phyloP scores from a whole-genome alignment of 2,797 vertebrate genomes.

The Arnoldichthys spilopterus region DNA sequence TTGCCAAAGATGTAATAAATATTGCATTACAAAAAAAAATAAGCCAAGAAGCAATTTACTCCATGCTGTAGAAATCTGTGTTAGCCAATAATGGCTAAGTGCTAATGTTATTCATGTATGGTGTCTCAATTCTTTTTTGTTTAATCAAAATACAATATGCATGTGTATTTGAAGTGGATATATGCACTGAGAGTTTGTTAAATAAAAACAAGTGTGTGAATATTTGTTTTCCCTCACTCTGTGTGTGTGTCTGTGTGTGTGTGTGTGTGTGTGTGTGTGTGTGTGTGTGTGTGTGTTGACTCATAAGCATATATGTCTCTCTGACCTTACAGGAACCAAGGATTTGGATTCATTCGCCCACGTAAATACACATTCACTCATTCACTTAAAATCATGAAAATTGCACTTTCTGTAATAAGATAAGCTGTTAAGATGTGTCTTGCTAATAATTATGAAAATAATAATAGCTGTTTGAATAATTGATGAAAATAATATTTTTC shows the following conservation, averaged over 20 bases:
- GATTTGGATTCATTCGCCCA: conserved; percentile 25
- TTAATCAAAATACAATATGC: too few relatives aligned
- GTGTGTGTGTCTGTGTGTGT: neutral
- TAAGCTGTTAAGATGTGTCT: neutral
- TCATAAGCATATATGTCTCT: conserved; percentile 11
- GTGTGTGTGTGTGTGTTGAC: neutral
- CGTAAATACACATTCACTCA: conserved; percentile 29
- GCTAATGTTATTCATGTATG: too few relatives aligned
- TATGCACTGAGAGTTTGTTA: too few relatives aligned
- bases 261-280: neutral
- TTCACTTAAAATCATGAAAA: neutral
- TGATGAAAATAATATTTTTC: neutral
- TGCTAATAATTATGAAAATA: neutral
- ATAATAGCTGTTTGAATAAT: neutral
- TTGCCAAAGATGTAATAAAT: too few relatives aligned
- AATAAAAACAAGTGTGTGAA: neutral
- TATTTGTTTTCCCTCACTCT: neutral
- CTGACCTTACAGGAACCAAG: conserved; percentile 20
- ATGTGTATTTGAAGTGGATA: too few relatives aligned
- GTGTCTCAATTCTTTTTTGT: too few relatives aligned
- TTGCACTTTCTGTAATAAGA: too few relatives aligned
- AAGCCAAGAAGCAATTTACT: too few relatives aligned
- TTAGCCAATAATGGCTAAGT: too few relatives aligned
- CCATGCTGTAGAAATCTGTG: too few relatives aligned
- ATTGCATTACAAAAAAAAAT: too few relatives aligned